A percentile compares a stretch with the other conserved stretches of the same genome.
phyloP scores from a whole-genome alignment of 92 coral and sea anemone genomes.

The Parazoanthus atlanticus region DNA sequence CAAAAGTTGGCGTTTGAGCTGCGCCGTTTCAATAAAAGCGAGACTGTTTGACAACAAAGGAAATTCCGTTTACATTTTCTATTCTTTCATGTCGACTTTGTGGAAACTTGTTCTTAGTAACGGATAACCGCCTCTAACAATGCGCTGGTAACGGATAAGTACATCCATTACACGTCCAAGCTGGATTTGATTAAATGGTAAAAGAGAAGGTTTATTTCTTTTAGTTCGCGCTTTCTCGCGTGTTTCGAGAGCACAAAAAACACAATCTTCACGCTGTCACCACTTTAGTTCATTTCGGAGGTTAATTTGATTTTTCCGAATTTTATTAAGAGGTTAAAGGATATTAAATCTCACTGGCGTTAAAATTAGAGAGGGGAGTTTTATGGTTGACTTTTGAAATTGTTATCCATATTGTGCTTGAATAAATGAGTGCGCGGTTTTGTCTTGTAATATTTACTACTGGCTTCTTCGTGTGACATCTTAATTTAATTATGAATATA shows the following conservation, averaged over 20 bases:
- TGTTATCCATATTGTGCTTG: constrained; percentile 20
- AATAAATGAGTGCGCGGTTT: constrained; percentile 42
- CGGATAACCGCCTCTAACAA: constrained; percentile 85
- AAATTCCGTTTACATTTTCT: constrained; percentile 42
- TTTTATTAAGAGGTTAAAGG: constrained; percentile 74
- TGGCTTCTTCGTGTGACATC: constrained; percentile 34
- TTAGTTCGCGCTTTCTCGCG: constrained; percentile 26
- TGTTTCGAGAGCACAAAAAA: constrained; percentile 37
- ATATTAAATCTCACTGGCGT: constrained; percentile 46
- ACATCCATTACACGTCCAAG: constrained; percentile 48
- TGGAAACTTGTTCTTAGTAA: constrained; percentile 66
- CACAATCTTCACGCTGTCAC: constrained; percentile 32
- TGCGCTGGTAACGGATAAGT: constrained; percentile 80
- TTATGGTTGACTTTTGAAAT: constrained; percentile 42
- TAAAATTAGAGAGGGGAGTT: constrained; percentile 36
- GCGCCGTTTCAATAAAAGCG: constrained; percentile 52
- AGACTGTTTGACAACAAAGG: constrained; percentile 47
- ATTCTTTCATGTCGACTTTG: constrained; percentile 46
- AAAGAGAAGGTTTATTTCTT: constrained; percentile 53
- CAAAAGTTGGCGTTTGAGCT: constrained; percentile 68
- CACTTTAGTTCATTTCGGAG: constrained; percentile 44
- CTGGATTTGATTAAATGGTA: constrained; percentile 81
- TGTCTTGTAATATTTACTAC: constrained; percentile 34
- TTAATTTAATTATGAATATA: constrained; percentile 47
- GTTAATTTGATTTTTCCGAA: constrained; percentile 76